Base-by-base conservation (phyloP, 2,888 invertebrate genomes). In the Volucella inanis region DNA sequence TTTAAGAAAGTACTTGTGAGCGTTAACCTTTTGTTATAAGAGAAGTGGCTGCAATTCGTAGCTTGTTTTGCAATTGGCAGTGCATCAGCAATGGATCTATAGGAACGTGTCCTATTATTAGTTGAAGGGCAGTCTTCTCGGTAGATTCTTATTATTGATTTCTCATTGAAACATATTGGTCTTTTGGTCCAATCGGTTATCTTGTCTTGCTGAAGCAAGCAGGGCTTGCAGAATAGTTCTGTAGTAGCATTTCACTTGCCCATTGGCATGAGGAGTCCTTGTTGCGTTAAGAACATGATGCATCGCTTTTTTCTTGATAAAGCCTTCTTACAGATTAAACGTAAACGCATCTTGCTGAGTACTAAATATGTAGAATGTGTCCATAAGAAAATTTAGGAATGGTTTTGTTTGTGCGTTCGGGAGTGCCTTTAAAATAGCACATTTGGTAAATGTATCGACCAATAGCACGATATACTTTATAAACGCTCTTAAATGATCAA, bases 291-390 rank as follows among this genome's bases (percentile, higher is more conserved):
- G 18, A 22, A 52, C 49, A 14, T 67, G 54, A 10, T 10, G 39
- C 6, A 68, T 68, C 11, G 8, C 45, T 14, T 59, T 49, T 3
- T 49, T 18, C 1, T 41, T 71, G 0, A 50, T 41, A 9, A 15
- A 59, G 2, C 41, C 59, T 38, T 59, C 52, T n/a, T 67, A 76
- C 0, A n/a, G 4, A 2, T 68, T 64, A 0, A 75, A 67, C 8
- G 74, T 80, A 45, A 75, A 80, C 1, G 74, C 68, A 9, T 64
- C 55, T 22, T 54, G 59, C 10, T 57, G 74, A 38, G 74, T 22
- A 4, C 70, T 75, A 43, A 68, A 75, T 15, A 52, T 41, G 22
- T 54, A 38, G 8, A 65, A 45, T 3, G 50, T 22, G n/a, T 75
- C 64, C 1, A 45, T 39, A 22, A 22, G 18, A 22, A 22, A 22